A percentile compares a stretch with the other conserved stretches of the same genome.
Evolutionary conservation across 2,888 invertebrate genomes (phyloP).

Genomic region (Plemyria rubiginata): DNA sequence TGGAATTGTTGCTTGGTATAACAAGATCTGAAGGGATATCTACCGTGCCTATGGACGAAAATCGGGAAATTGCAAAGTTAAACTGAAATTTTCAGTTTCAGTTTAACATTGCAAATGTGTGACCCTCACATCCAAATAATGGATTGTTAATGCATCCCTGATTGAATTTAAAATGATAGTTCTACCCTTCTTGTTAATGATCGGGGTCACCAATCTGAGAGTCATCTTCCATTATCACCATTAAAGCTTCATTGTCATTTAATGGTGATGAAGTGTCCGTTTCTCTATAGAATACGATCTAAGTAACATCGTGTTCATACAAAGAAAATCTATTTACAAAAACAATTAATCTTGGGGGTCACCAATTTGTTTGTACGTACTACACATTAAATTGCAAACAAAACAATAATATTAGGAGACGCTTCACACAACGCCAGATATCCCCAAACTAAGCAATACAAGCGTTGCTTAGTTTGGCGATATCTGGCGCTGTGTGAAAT

Average conservation of each 20-base stretch:
- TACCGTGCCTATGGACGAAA: too few species aligned
- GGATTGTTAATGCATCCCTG: slow-evolving; percentile 48
- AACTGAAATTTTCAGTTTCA: too few species aligned
- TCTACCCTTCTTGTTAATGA: slow-evolving; percentile 60
- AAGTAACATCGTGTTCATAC: neutral
- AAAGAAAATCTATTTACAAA: neutral
- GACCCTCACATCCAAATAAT: slow-evolving; percentile 22
- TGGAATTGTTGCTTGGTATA: too few species aligned
- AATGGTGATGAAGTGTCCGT: slow-evolving; percentile 19
- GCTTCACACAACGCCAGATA: too few species aligned
- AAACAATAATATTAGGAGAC: too few species aligned
- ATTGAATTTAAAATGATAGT: slow-evolving; percentile 64
- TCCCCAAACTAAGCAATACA: too few species aligned
- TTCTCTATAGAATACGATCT: neutral
- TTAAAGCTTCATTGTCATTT: slow-evolving; percentile 16
- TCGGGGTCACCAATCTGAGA: slow-evolving; percentile 60
- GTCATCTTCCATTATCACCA: slow-evolving; percentile 58
- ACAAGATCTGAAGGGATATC: too few species aligned
- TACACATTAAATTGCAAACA: too few species aligned
- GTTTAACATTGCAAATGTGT: slow-evolving; percentile 1
- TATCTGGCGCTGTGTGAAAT: too few species aligned
- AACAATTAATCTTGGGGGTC: neutral
- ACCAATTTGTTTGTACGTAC: neutral
- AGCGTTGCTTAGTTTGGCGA: too few species aligned
- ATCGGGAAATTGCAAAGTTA: too few species aligned